phyloP scores from a whole-genome alignment of 2,113 vertebrate genomes.

The Mormoops blainvillei region DNA sequence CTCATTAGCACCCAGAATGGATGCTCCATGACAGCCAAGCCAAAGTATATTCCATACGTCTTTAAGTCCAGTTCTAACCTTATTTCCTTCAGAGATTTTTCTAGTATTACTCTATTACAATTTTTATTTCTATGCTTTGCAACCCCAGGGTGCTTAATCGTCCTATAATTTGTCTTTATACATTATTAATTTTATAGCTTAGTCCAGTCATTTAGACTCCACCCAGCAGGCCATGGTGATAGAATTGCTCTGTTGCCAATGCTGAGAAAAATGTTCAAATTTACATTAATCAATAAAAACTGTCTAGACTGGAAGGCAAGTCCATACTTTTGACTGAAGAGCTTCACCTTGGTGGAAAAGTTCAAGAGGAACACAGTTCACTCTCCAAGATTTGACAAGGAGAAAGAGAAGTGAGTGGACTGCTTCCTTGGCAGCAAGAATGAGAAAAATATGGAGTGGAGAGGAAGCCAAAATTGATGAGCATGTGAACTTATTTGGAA shows the following conservation, averaged over 20 bases:
- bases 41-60: neutral
- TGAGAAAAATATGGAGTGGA: neutral
- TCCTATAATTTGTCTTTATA: neutral
- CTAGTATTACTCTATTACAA: neutral
- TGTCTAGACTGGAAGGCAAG: neutral
- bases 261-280: neutral
- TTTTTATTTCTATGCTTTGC: slow-evolving; percentile 7
- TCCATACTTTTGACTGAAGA: neutral
- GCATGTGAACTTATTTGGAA: neutral
- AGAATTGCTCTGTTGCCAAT: neutral
- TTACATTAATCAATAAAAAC: slow-evolving; percentile 6
- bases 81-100: neutral
- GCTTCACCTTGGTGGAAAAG: neutral
- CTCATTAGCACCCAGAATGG: neutral
- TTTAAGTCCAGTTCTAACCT: neutral
- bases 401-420: neutral
- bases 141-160: neutral
- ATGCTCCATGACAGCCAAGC: neutral
- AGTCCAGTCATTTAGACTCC: neutral
- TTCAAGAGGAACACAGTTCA: neutral
- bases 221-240: neutral
- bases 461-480: neutral
- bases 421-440: neutral
- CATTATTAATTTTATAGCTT: neutral
- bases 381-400: neutral